Evolutionary conservation across 1,140 invertebrate species (phyloP), one percentile per base, ranked within the genome.

Genomic region (Dryas iulia): DNA sequence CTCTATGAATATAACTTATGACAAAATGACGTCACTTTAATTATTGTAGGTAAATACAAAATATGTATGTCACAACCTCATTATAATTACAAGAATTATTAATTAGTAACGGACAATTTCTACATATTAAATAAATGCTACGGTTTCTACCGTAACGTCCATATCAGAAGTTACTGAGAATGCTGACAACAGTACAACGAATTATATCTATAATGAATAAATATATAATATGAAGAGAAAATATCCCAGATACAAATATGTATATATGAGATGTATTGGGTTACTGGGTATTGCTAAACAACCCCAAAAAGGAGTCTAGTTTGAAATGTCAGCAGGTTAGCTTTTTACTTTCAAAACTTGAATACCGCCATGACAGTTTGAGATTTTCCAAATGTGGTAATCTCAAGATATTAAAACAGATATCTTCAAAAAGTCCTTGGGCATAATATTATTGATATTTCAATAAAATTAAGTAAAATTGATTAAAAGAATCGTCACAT

Each of bases 281-380:
- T 6, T 8, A 60, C n/a, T 35, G 21, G 35, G 4, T 60, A 60
- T 60, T 60, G n/a, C 24, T 26, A 47, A 60, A 60, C 31, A 39
- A 47, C 21, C 57, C 18, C 28, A 59, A 39, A 58, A 59, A 59
- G 30, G 33, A 59, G 26, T 47, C 33, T 60, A 26, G 59, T 47
- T 28, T 59, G 11, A 39, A 39, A 47, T 60, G 59, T 60, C 35
- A 60, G 35, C 18, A 25, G 21, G 26, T 39, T 25, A 2, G 59
- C 33, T 26, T n/a, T 47, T 25, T 35, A 35, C 8, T 35, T 35
- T n/a, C 12, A 35, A 35, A 35, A n/a, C 33, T 35, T 10, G 33
- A n/a, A n/a, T n/a, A 35, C 33, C 6, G 26, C 6, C 33, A 14
- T 35, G 33, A 35, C 12, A n/a, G 14, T 4, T 35, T n/a, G 3